Evolutionary conservation across 1,140 invertebrate species (phyloP).

Genomic region (Oedothorax gibbosus): DNA sequence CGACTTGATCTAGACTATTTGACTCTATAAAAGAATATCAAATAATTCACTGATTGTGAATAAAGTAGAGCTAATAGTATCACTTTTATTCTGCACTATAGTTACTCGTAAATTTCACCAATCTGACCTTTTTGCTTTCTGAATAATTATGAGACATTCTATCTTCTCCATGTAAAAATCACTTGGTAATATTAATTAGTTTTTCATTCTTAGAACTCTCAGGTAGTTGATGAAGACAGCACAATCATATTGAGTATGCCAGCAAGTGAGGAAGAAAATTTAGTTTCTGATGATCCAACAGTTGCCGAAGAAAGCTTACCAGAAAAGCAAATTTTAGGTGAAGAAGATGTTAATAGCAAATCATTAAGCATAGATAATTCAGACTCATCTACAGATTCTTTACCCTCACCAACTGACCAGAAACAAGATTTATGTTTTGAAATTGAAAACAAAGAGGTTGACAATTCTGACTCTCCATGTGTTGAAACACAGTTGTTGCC

Average conservation of each 20-base stretch:
- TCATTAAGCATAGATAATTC: constrained; percentile 26
- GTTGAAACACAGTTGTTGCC: constrained; percentile 14
- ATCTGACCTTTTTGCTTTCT: too few relatives aligned
- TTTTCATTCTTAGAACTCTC: constrained; percentile 52
- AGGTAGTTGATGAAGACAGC: constrained; percentile 56
- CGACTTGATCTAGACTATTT: not conserved
- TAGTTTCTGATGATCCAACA: constrained; percentile 24
- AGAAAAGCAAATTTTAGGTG: constrained; percentile 27
- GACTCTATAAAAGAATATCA: too few relatives aligned
- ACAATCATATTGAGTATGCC: constrained; percentile 54
- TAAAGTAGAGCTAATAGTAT: too few relatives aligned
- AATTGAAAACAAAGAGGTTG: constrained; percentile 16
- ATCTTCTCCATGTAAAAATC: too few relatives aligned
- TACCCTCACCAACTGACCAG: not conserved
- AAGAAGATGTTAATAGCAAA: constrained; percentile 39
- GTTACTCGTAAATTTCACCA: too few relatives aligned
- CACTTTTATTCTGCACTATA: too few relatives aligned
- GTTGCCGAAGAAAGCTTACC: constrained; percentile 28
- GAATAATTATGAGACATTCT: too few relatives aligned
- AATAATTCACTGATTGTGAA: too few relatives aligned
- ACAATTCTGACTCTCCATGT: constrained; percentile 9
- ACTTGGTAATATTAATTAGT: constrained; percentile 11
- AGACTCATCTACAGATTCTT: constrained; percentile 12
- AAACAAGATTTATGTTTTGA: constrained; percentile 17
- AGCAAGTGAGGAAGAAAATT: constrained; percentile 45